Conservation (phyloP, 2,888 invertebrate species). For the Epinotia brunnichana region DNA sequence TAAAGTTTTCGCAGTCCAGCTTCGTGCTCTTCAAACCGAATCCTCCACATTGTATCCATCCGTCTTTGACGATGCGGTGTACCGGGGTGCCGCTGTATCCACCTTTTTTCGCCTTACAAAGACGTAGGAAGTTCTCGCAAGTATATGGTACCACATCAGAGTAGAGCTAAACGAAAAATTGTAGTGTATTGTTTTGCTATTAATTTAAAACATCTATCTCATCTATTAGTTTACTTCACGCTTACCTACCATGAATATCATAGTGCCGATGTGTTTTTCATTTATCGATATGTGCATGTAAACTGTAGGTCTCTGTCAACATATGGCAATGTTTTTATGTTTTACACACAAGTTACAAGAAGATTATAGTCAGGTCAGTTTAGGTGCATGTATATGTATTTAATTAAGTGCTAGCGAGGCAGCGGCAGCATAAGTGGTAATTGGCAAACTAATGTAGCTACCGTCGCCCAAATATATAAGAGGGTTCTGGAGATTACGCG, state of each 20-base stretch:
- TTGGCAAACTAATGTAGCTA: too few relatives aligned
- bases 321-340: not conserved
- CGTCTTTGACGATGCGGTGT: conserved; percentile 86
- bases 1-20: conserved; percentile 87
- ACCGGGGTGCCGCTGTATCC: conserved; percentile 84
- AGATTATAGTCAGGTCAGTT: not conserved
- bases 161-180: conserved; percentile 77
- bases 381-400: too few relatives aligned
- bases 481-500: too few relatives aligned
- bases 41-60: conserved; percentile 89
- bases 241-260: conserved; percentile 86
- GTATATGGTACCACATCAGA: conserved; percentile 83
- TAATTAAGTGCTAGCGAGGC: too few relatives aligned
- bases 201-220: not conserved
- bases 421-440: too few relatives aligned
- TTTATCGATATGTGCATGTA: conserved; percentile 82
- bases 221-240: not conserved
- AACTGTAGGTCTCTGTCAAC: conserved; percentile 79
- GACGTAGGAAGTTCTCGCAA: conserved; percentile 83
- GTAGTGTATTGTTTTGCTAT: not conserved
- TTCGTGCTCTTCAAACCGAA: conserved; percentile 67
- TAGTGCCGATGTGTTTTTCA: conserved; percentile 71
- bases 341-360: not conserved
- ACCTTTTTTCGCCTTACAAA: conserved; percentile 74
- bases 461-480: too few relatives aligned